A percentile compares a stretch with the other conserved stretches of the same genome.
These are phyloP conservation scores for Melanotaenia duboulayi DNA, from an alignment of 2,113 vertebrate species.

Conservation along the genomic window DNA sequence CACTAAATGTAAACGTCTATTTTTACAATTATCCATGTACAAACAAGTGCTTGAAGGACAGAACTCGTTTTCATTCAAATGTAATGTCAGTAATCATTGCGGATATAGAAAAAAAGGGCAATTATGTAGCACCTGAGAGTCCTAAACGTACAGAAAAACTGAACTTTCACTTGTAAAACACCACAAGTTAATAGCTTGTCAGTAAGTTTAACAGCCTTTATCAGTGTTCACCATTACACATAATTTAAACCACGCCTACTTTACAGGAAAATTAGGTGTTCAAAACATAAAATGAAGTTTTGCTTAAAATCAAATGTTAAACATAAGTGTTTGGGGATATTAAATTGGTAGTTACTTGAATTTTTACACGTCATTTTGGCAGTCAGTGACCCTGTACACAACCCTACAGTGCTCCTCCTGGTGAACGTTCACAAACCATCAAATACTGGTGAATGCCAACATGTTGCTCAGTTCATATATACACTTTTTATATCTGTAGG, in stretches of 20 bases:
- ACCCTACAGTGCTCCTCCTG: not conserved
- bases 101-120: slow-evolving; percentile 11
- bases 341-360: not conserved
- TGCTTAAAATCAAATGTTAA: not conserved
- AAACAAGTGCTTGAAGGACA: not conserved
- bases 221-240: slow-evolving; percentile 10
- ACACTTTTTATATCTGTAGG: not conserved
- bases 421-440: not conserved
- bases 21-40: not conserved
- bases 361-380: slow-evolving; percentile 20
- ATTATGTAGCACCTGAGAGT: slow-evolving; percentile 31
- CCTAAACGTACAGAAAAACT: slow-evolving; percentile 11
- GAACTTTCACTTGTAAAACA: not conserved
- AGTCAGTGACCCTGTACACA: slow-evolving; percentile 25
- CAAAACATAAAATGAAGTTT: not conserved
- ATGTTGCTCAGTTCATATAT: not conserved
- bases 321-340: not conserved
- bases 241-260: slow-evolving; percentile 26
- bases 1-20: slow-evolving; percentile 13
- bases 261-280: not conserved
- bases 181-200: slow-evolving; percentile 14
- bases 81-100: not conserved
- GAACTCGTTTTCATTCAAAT: not conserved
- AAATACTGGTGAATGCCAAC: not conserved
- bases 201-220: not conserved